Evolutionary conservation across 2,888 invertebrate genomes (phyloP).

Genomic region (Eucera pruinosa): DNA sequence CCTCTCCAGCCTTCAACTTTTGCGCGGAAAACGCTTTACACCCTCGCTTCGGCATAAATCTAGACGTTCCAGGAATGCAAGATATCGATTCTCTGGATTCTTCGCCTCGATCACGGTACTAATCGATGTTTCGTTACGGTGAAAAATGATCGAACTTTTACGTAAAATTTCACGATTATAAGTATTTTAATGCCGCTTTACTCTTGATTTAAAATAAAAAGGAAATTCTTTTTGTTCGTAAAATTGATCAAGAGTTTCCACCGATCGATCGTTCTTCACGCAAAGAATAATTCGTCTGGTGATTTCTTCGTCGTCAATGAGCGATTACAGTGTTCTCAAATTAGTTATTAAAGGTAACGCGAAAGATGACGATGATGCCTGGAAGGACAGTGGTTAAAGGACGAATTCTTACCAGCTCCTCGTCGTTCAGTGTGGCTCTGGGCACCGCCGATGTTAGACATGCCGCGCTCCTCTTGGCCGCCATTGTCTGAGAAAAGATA

Average conservation of each 20-base stretch:
- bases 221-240: neutral
- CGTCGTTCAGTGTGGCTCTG: constrained; percentile 98
- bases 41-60: neutral
- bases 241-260: neutral
- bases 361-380: constrained; percentile 62
- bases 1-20: neutral
- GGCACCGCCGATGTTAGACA: constrained; percentile 99
- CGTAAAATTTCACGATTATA: too few species aligned
- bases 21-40: constrained; percentile 26
- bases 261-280: constrained; percentile 39
- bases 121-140: constrained; percentile 12
- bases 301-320: neutral
- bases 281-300: neutral
- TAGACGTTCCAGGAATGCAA: constrained; percentile 1
- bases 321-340: neutral
- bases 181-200: too few species aligned
- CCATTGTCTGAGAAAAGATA: constrained; percentile 94
- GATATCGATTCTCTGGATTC: constrained; percentile 15
- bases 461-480: constrained; percentile 98
- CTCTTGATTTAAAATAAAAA: neutral
- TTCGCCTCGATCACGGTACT: constrained; percentile 3
- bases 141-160: constrained; percentile 46
- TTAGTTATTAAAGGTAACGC: constrained; percentile 37
- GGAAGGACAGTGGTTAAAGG: constrained; percentile 51
- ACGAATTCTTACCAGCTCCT: constrained; percentile 94